Conservation (phyloP, 2,888 invertebrate genomes). For the Apotomis capreana region DNA sequence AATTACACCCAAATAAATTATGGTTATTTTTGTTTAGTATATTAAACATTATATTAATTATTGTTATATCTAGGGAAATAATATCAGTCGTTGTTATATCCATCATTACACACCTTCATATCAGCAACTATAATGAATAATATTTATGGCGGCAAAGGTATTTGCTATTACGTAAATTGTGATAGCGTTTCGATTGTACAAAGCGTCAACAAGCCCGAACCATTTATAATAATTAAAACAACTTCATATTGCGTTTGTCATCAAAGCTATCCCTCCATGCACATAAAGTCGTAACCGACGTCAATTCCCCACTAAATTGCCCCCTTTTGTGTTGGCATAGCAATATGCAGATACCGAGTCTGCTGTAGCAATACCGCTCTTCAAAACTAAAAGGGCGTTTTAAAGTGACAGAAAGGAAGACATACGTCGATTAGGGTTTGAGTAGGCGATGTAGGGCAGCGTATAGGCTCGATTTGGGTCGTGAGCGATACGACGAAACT, state of each 20-base stretch:
- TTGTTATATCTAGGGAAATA: too few relatives aligned
- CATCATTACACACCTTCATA: too few relatives aligned
- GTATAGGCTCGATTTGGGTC: constrained; percentile 24
- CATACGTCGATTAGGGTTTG: background rate
- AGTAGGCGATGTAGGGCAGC: constrained; percentile 8
- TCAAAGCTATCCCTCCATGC: constrained; percentile 8
- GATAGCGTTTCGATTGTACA: background rate
- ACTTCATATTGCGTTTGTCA: constrained; percentile 21
- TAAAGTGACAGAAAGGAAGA: background rate
- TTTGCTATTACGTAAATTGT: too few relatives aligned
- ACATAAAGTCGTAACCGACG: background rate
- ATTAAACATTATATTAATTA: too few relatives aligned
- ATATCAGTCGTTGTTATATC: too few relatives aligned
- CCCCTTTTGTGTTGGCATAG: background rate
- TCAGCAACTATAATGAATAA: too few relatives aligned
- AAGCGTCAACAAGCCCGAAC: constrained; percentile 1
- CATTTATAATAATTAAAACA: constrained; percentile 25
- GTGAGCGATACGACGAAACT: constrained; percentile 24
- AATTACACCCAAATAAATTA: too few relatives aligned
- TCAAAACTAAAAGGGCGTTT: background rate
- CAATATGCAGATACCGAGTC: background rate
- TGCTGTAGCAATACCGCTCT: constrained; percentile 10
- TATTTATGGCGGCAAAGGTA: too few relatives aligned
- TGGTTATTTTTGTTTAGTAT: too few relatives aligned
- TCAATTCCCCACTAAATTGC: background rate